phyloP scores from a whole-genome alignment of 2,797 vertebrate genomes.

The Semaprochilodus insignis region DNA sequence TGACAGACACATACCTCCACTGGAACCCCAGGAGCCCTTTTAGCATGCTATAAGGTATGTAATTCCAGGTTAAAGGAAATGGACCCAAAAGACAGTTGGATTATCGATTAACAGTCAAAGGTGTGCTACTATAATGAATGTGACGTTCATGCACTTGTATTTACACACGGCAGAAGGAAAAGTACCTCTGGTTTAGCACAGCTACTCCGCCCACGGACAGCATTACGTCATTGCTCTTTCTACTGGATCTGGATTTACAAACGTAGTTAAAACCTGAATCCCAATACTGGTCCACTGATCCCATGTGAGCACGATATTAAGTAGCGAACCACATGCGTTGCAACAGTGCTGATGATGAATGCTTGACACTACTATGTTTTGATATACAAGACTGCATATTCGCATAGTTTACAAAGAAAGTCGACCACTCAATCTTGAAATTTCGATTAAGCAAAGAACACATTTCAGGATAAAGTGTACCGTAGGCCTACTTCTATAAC shows the following conservation, averaged over 20 bases:
- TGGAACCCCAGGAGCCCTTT: slow-evolving; percentile 1
- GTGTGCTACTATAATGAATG: background rate
- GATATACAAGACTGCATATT: background rate
- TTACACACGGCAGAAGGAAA: slow-evolving; percentile 7
- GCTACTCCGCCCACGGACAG: slow-evolving; percentile 17
- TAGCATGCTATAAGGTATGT: slow-evolving; percentile 32
- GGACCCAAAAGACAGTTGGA: background rate
- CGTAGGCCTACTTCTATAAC: no score
- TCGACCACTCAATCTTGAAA: no score
- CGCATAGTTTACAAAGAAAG: no score
- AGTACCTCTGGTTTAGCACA: slow-evolving; percentile 28
- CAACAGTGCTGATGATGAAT: background rate
- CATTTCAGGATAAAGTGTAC: no score
- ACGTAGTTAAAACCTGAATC: background rate
- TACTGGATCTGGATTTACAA: slow-evolving; percentile 28
- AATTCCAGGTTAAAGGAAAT: slow-evolving; percentile 11
- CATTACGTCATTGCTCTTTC: slow-evolving; percentile 54
- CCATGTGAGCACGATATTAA: background rate
- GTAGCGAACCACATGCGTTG: background rate
- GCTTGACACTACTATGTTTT: no score
- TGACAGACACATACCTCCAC: background rate
- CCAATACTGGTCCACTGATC: slow-evolving; percentile 30
- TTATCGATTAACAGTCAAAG: background rate
- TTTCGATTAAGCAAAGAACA: no score
- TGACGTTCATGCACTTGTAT: background rate